Evolutionary conservation across 2,113 vertebrate genomes (phyloP).

Genomic region (Mionectes macconnelli): DNA sequence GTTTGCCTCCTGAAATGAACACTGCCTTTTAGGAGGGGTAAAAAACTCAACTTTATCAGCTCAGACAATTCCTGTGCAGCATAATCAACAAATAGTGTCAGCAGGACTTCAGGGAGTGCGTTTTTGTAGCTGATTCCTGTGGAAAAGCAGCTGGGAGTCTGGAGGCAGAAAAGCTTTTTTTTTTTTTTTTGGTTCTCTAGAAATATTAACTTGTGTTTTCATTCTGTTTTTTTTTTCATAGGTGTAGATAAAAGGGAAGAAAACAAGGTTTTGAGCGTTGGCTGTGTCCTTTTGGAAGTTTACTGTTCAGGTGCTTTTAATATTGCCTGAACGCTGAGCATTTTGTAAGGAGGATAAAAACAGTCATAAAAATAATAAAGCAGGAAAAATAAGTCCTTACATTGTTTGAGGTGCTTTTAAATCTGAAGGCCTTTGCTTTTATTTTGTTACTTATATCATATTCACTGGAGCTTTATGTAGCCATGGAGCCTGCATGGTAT

Average conservation of each 20-base stretch:
- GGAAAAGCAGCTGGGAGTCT: neutral
- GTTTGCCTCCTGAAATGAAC: neutral
- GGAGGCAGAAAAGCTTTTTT: neutral
- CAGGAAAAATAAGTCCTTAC: neutral
- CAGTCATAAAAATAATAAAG: neutral
- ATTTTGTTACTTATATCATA: neutral
- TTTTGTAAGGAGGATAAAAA: conserved; percentile 10
- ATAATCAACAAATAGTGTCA: neutral
- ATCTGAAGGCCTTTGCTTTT: neutral
- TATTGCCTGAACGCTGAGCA: neutral
- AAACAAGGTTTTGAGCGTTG: neutral
- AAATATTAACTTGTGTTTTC: neutral
- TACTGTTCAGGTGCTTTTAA: conserved; percentile 31
- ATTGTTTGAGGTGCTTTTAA: neutral
- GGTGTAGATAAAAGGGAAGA: neutral
- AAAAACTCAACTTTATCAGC: neutral
- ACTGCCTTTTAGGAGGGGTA: neutral
- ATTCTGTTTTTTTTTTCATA: neutral
- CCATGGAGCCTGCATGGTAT: neutral
- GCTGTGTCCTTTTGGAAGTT: neutral
- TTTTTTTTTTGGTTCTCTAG: neutral
- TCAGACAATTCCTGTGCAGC: neutral
- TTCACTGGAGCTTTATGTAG: neutral
- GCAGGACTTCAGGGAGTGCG: neutral
- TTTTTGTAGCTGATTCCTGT: neutral